Percentiles rank a stretch among this genome's conserved stretches.
These are phyloP conservation scores for Channa maculata DNA, from an alignment of 2,113 vertebrate genomes.

Conservation along the genomic window DNA sequence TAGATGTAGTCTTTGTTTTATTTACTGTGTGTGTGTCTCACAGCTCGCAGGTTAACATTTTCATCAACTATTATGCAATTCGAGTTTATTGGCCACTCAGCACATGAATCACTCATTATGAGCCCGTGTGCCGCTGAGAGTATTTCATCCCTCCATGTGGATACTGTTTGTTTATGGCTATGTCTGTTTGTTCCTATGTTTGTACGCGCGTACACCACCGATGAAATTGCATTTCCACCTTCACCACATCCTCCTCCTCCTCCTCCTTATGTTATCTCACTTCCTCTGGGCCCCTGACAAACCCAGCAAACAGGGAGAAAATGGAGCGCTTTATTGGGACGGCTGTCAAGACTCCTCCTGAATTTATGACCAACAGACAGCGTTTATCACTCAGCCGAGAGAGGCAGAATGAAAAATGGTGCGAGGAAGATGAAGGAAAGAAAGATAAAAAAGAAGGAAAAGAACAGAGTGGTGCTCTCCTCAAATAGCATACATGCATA, in stretches of 20 bases:
- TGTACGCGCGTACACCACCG: constrained; percentile 29
- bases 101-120: constrained; percentile 43
- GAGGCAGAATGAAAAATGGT: constrained; percentile 41
- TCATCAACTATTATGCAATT: constrained; percentile 15
- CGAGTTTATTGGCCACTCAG: constrained; percentile 23
- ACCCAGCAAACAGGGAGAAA: constrained; percentile 77
- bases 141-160: constrained; percentile 35
- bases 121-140: constrained; percentile 16
- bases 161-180: constrained; percentile 44
- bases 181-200: constrained; percentile 24
- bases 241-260: constrained; percentile 35
- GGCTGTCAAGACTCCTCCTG: constrained; percentile 76
- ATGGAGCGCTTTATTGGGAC: constrained; percentile 81
- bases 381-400: constrained; percentile 79
- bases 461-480: constrained; percentile 33
- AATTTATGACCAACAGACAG: constrained; percentile 80
- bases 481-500: constrained; percentile 65
- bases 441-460: constrained; percentile 15
- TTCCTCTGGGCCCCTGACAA: constrained; percentile 76
- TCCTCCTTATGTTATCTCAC: constrained; percentile 77
- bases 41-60: constrained; percentile 26
- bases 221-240: constrained; percentile 61
- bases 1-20: constrained; percentile 19
- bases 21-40: constrained; percentile 34
- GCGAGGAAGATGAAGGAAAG: background rate